Evolutionary conservation across 2,888 invertebrate genomes (phyloP).

Genomic region (Gerris lacustris): DNA sequence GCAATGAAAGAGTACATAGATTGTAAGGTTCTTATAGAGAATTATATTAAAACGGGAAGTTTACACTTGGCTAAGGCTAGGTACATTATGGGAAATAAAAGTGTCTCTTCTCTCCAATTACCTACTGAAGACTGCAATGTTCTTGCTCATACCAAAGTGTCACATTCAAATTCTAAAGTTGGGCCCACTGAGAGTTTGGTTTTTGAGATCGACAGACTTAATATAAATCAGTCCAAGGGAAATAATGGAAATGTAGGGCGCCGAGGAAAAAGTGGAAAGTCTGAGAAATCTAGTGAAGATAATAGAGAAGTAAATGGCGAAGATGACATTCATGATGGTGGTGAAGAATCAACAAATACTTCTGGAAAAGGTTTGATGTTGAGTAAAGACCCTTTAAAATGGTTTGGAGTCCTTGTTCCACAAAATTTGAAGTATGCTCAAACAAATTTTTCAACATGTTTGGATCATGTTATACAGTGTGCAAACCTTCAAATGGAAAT

Average conservation of each 20-base stretch:
- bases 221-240: background rate
- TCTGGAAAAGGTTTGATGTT: constrained; percentile 12
- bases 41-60: constrained; percentile 53
- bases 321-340: background rate
- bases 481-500: constrained; percentile 57
- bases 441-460: constrained; percentile 54
- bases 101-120: constrained; percentile 55
- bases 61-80: constrained; percentile 55
- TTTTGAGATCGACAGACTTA: constrained; percentile 19
- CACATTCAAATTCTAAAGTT: background rate
- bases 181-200: background rate
- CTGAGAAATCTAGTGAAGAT: background rate
- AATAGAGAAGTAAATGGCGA: background rate
- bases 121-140: constrained; percentile 51
- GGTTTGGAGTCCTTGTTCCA: constrained; percentile 80
- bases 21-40: constrained; percentile 56
- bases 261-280: background rate
- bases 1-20: constrained; percentile 61
- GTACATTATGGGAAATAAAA: constrained; percentile 60
- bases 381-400: constrained; percentile 55
- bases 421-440: constrained; percentile 64
- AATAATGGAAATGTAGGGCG: constrained; percentile 14
- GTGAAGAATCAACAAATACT: constrained; percentile 11
- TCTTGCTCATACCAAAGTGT: constrained; percentile 33
- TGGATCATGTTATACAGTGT: constrained; percentile 53